Evolutionary conservation across 1,140 invertebrate genomes (phyloP).

Genomic region (Scaptomyza hsui): DNA sequence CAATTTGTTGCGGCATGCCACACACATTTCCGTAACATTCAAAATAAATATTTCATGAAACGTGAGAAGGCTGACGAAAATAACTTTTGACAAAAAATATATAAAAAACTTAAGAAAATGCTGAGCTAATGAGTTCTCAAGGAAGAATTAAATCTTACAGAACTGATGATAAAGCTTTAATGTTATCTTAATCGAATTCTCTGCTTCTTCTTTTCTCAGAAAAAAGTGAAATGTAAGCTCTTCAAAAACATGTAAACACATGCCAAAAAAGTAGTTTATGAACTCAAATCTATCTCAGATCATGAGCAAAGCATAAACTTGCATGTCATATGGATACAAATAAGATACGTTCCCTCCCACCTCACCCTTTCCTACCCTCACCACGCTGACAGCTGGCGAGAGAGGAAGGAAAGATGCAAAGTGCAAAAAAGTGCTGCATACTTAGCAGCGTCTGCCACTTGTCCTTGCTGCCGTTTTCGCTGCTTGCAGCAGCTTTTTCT

Average conservation of each 20-base stretch:
- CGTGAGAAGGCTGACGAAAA: slow-evolving; percentile 9
- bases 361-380: background rate
- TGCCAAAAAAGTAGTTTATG: slow-evolving; percentile 18
- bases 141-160: too few species aligned
- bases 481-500: slow-evolving; percentile 16
- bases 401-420: slow-evolving; percentile 12
- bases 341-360: background rate
- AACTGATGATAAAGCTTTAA: background rate
- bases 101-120: background rate
- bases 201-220: too few species aligned
- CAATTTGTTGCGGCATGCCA: slow-evolving; percentile 62
- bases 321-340: background rate
- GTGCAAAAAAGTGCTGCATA: slow-evolving; percentile 71
- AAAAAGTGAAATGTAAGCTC: too few species aligned
- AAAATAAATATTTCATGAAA: slow-evolving; percentile 45
- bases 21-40: slow-evolving; percentile 45
- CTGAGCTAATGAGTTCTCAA: too few species aligned
- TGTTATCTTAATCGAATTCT: background rate
- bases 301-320: slow-evolving; percentile 4
- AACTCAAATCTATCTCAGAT: slow-evolving; percentile 23
- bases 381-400: background rate
- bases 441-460: slow-evolving; percentile 71
- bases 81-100: background rate
- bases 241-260: slow-evolving; percentile 8
- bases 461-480: slow-evolving; percentile 48